Percentiles rank a stretch among this genome's conserved stretches.
Conservation (phyloP, 1,140 invertebrate genomes). For the Aricia agestis region DNA sequence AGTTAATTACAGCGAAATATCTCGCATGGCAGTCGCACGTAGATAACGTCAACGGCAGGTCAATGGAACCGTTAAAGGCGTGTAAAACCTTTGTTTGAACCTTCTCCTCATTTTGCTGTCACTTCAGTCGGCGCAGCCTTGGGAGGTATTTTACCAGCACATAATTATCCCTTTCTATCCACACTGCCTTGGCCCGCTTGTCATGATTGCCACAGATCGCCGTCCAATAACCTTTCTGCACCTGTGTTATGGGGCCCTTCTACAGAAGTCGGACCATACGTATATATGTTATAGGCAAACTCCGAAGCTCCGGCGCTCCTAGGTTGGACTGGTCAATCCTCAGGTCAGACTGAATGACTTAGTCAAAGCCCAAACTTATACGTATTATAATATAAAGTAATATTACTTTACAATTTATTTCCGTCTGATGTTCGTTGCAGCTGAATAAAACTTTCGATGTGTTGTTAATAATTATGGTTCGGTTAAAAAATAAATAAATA, state of each 20-base stretch:
- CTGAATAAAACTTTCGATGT: neutral
- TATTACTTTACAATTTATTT: neutral
- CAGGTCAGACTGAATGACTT: too few relatives aligned
- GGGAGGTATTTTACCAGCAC: constrained; percentile 10
- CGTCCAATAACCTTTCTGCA: constrained; percentile 12
- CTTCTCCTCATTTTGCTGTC: constrained; percentile 6
- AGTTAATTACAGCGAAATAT: neutral
- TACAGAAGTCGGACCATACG: neutral
- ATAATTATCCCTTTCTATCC: constrained; percentile 14
- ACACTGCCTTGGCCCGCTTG: constrained; percentile 11
- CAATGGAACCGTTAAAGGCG: neutral
- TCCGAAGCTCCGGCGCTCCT: too few relatives aligned
- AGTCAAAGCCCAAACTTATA: too few relatives aligned
- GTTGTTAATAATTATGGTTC: neutral
- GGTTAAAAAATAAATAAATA: too few relatives aligned
- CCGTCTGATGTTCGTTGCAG: neutral
- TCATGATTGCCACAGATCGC: constrained; percentile 7
- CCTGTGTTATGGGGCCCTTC: constrained; percentile 9
- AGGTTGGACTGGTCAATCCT: too few relatives aligned
- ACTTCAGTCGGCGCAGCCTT: constrained; percentile 1
- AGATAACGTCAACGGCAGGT: neutral
- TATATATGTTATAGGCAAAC: too few relatives aligned
- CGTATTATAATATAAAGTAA: too few relatives aligned
- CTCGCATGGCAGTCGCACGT: neutral
- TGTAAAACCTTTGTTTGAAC: neutral